Evolutionary conservation across 2,888 invertebrate species (phyloP).

Genomic region (Synanthedon tipuliformis): DNA sequence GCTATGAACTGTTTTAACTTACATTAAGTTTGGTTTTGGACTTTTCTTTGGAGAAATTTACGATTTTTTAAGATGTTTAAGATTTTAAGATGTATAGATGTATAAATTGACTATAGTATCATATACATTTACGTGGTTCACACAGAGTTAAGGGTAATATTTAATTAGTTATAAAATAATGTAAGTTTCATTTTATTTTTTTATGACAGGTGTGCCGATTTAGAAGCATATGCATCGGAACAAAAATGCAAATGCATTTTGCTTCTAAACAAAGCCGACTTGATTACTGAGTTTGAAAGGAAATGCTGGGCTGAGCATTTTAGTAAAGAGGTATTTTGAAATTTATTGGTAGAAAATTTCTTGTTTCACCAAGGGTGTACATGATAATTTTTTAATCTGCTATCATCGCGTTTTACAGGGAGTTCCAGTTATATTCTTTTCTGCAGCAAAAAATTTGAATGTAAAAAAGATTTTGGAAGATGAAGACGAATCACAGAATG

Average conservation of each 20-base stretch:
- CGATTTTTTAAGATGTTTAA: too few species aligned
- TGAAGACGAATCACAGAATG: constrained; percentile 21
- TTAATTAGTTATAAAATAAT: too few species aligned
- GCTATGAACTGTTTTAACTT: too few species aligned
- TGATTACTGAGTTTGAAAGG: constrained; percentile 84
- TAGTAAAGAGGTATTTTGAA: constrained; percentile 53
- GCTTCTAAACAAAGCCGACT: constrained; percentile 96
- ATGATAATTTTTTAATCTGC: too few species aligned
- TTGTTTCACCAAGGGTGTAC: too few species aligned
- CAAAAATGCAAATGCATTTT: constrained; percentile 77
- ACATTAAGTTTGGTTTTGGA: too few species aligned
- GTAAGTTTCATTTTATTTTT: not conserved
- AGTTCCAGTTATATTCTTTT: constrained; percentile 89
- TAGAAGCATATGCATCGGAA: constrained; percentile 74
- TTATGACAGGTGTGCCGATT: constrained; percentile 82
- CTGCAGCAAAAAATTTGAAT: constrained; percentile 77
- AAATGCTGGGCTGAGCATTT: constrained; percentile 90
- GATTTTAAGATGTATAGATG: too few species aligned
- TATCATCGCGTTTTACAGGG: constrained; percentile 32
- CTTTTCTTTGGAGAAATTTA: too few species aligned
- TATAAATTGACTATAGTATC: too few species aligned
- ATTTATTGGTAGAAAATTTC: not conserved
- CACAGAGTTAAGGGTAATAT: too few species aligned
- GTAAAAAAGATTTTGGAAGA: constrained; percentile 58
- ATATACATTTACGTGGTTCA: too few species aligned